Evolutionary conservation across 2,797 vertebrate genomes (phyloP).

Genomic region (Cyclura pinguis): DNA sequence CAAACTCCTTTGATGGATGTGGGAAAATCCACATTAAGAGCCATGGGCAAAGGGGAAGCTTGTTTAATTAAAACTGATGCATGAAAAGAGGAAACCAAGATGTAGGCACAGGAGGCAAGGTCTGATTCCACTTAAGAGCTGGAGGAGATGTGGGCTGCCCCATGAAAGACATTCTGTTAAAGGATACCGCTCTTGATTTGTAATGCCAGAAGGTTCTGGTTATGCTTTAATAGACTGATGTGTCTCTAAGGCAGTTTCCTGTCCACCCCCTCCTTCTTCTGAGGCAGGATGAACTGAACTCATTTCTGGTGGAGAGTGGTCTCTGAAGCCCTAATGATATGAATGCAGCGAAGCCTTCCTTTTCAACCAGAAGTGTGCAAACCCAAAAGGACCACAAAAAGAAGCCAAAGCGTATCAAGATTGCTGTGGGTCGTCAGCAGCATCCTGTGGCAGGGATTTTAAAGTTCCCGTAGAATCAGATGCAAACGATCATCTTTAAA

Average conservation of each 20-base stretch:
- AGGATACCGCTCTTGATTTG: not conserved
- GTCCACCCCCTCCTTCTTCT: not conserved
- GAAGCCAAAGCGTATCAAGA: not conserved
- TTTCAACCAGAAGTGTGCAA: not conserved
- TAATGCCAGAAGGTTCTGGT: not conserved
- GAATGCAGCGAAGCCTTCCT: not conserved
- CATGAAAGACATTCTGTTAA: constrained; percentile 19
- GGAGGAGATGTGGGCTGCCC: constrained; percentile 25
- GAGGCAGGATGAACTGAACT: not conserved
- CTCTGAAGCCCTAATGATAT: not conserved
- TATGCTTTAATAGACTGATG: not conserved
- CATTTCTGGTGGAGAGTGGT: not conserved
- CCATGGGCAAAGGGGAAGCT: not conserved
- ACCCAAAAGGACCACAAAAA: not conserved
- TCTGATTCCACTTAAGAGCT: constrained; percentile 21
- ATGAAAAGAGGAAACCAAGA: constrained; percentile 8
- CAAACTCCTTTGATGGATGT: not conserved
- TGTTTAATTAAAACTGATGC: constrained; percentile 17
- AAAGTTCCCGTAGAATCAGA: rapidly evolving
- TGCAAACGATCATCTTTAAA: not conserved
- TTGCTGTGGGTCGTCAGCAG: not conserved
- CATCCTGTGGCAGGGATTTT: not conserved
- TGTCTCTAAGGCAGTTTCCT: not conserved
- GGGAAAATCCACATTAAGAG: constrained; percentile 19
- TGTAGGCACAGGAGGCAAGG: not conserved